Conservation (phyloP, 1,140 invertebrate genomes). For the Leptopilina clavipes region DNA sequence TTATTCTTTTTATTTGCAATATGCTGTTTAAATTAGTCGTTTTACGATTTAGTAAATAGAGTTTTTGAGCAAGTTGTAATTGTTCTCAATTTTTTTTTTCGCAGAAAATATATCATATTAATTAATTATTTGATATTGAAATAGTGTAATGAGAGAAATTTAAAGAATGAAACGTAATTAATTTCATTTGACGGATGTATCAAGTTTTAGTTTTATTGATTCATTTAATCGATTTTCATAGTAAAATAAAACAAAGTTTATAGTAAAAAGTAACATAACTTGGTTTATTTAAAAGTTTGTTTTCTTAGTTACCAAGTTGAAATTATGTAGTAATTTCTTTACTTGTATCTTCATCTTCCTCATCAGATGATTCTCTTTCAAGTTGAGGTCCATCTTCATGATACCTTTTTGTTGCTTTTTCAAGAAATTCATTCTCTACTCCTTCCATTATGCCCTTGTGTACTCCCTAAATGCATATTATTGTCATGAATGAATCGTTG, state of each 20-base stretch:
- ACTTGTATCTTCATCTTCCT: constrained; percentile 40
- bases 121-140: no score
- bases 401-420: constrained; percentile 13
- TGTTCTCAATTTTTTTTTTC: not conserved
- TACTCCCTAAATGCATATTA: constrained; percentile 78
- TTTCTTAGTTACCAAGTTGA: no score
- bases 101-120: not conserved
- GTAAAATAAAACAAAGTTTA: no score
- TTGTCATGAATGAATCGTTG: constrained; percentile 52
- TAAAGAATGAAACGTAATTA: no score
- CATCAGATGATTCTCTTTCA: constrained; percentile 32
- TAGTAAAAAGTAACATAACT: not conserved
- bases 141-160: no score
- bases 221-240: no score
- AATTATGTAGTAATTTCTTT: not conserved
- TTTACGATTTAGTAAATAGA: not conserved
- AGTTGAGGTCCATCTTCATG: constrained; percentile 29
- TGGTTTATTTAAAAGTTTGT: not conserved
- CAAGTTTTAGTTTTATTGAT: no score
- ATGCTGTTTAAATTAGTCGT: not conserved
- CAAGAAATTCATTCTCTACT: constrained; percentile 57
- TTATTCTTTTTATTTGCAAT: no score
- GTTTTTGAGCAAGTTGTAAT: not conserved
- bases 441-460: constrained; percentile 75
- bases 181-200: no score